Conservation (phyloP, 2,888 invertebrate species). For the Eilema depressum region DNA sequence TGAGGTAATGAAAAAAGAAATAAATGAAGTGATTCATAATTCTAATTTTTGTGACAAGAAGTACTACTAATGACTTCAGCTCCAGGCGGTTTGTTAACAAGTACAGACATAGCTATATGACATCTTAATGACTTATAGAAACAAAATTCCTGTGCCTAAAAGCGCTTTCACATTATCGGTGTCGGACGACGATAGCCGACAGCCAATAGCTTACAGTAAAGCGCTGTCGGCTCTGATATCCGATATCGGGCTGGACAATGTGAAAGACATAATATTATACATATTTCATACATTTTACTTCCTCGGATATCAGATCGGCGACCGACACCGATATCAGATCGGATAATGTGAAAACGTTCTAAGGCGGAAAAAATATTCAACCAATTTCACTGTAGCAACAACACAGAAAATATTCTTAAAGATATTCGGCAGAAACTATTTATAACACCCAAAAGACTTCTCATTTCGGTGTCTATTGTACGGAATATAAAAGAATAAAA, state of each 20-base stretch:
- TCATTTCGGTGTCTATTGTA: conserved; percentile 37
- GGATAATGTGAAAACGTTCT: no score
- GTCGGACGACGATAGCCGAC: no score
- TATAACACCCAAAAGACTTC: conserved; percentile 19
- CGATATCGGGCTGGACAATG: no score
- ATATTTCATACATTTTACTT: no score
- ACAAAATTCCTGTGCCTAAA: not conserved
- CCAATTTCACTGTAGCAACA: not conserved
- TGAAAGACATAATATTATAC: no score
- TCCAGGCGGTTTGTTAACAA: not conserved
- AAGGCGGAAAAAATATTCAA: not conserved
- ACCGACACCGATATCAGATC: no score
- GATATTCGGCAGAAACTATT: conserved; percentile 17
- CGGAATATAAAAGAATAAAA: conserved; percentile 35
- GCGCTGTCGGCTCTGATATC: no score
- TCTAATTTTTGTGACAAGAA: not conserved
- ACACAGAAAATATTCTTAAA: conserved; percentile 11
- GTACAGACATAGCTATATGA: not conserved
- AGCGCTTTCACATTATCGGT: no score
- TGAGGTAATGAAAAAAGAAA: not conserved
- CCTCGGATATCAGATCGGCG: no score
- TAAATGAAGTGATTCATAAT: not conserved
- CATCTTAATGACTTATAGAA: not conserved
- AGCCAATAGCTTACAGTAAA: no score
- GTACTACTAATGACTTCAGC: not conserved